These are phyloP conservation scores for Tipula helvola DNA, from an alignment of 2,888 invertebrate genomes.

Conservation along the genomic window DNA sequence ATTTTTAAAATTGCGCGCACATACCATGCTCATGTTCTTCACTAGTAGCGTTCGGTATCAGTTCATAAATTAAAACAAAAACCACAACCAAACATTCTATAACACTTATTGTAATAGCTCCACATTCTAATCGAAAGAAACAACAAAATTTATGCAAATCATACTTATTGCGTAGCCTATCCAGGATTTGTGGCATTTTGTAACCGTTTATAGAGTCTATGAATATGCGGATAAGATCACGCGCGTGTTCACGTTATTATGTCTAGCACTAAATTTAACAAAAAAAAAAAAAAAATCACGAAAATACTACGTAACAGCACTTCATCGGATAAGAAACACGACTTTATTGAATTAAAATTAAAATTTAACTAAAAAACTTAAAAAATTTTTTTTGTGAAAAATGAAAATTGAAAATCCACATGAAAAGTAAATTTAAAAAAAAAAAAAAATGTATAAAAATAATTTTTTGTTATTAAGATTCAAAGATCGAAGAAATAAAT, in stretches of 20 bases:
- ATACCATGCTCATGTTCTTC: background rate
- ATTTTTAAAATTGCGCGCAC: background rate
- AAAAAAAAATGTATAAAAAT: background rate
- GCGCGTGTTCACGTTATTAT: background rate
- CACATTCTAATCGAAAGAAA: background rate
- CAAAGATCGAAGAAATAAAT: constrained; percentile 4
- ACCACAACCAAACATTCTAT: background rate
- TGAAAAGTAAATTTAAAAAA: background rate
- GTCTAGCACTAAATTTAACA: background rate
- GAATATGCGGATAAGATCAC: background rate
- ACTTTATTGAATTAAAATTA: background rate
- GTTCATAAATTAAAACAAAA: background rate
- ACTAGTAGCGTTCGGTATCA: background rate
- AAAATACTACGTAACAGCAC: background rate
- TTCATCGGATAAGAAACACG: background rate
- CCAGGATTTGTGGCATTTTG: background rate
- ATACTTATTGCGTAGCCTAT: background rate
- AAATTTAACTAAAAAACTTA: background rate
- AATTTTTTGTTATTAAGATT: background rate
- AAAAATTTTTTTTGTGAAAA: background rate
- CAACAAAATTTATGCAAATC: background rate
- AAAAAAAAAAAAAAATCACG: background rate
- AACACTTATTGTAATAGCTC: background rate
- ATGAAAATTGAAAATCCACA: background rate
- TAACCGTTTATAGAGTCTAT: background rate